phyloP scores from a whole-genome alignment of 2,888 invertebrate species.

The Plebejus melissa region DNA sequence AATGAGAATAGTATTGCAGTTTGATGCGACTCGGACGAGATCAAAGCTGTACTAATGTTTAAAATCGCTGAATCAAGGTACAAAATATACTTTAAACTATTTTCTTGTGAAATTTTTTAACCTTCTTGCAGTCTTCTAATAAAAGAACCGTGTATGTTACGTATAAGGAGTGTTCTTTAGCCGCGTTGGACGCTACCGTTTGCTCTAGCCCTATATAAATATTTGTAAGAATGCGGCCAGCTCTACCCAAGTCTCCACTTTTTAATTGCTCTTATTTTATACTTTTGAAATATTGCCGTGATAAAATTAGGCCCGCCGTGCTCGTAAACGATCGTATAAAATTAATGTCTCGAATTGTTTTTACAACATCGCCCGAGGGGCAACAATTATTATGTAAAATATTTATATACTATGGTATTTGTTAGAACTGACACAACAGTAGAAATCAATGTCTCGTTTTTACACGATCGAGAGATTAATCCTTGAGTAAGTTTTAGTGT shows the following conservation, averaged over 20 bases:
- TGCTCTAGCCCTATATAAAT: constrained; percentile 68
- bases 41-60: background rate
- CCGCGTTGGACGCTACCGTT: constrained; percentile 74
- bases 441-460: no score
- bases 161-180: background rate
- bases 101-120: no score
- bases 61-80: background rate
- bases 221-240: constrained; percentile 65
- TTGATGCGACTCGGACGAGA: no score
- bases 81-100: no score
- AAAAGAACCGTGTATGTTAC: background rate
- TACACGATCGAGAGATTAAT: no score
- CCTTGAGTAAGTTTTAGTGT: no score
- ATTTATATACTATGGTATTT: constrained; percentile 39
- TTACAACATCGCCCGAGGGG: constrained; percentile 28
- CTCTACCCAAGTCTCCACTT: constrained; percentile 56
- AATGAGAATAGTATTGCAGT: no score
- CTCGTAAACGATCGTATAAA: constrained; percentile 59
- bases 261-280: constrained; percentile 72
- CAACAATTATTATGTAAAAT: constrained; percentile 1
- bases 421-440: background rate
- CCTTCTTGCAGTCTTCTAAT: background rate
- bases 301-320: constrained; percentile 57
- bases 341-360: constrained; percentile 50
- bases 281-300: constrained; percentile 63